phyloP scores from a whole-genome alignment of 2,888 invertebrate species.

The Apeira syringaria region DNA sequence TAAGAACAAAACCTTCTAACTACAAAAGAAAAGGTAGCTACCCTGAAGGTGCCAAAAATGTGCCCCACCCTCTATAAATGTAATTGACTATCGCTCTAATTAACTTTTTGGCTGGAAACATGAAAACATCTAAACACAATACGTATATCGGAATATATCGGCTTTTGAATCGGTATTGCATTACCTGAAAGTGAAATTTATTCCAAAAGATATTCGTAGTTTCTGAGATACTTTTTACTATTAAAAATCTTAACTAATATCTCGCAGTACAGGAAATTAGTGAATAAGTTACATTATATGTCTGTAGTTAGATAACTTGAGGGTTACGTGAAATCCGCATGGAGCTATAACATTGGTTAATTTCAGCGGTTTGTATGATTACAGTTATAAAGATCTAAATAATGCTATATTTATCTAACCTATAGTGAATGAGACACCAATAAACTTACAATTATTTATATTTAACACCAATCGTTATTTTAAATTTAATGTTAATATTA shows the following conservation, averaged over 20 bases:
- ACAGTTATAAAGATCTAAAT: constrained; percentile 30
- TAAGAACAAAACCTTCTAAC: no score
- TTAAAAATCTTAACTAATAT: constrained; percentile 68
- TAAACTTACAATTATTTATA: constrained; percentile 20
- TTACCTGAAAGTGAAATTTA: constrained; percentile 25
- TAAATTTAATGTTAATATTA: constrained; percentile 2
- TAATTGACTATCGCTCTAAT: not conserved
- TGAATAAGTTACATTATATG: constrained; percentile 68
- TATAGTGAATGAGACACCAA: constrained; percentile 32
- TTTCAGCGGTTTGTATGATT: constrained; percentile 28
- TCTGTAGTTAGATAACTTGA: constrained; percentile 68
- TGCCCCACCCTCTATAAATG: no score
- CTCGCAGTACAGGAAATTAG: constrained; percentile 83
- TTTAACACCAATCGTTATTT: constrained; percentile 7
- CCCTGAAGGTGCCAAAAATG: no score
- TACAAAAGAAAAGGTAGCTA: no score
- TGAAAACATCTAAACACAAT: constrained; percentile 33
- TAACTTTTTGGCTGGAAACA: not conserved
- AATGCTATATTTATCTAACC: constrained; percentile 36
- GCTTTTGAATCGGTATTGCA: constrained; percentile 6
- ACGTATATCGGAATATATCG: constrained; percentile 18
- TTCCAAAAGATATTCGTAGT: constrained; percentile 42
- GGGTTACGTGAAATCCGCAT: constrained; percentile 47
- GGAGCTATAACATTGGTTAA: constrained; percentile 13
- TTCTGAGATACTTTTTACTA: constrained; percentile 50